Conservation (phyloP, 2,888 invertebrate species). For the Archaeoteleia sp. region DNA sequence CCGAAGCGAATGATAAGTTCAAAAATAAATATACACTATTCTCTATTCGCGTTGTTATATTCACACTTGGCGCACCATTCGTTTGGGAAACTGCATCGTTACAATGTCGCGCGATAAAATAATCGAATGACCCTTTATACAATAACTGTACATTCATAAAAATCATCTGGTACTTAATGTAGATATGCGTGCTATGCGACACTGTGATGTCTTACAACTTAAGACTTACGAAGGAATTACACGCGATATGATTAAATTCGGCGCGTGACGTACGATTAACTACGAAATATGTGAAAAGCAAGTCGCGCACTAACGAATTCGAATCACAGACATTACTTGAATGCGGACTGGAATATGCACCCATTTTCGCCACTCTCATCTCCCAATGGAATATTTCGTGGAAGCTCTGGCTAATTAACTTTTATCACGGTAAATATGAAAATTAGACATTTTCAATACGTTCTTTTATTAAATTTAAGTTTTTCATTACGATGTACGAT, state of each 20-base stretch:
- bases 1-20: conserved; percentile 15
- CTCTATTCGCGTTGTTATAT: conserved; percentile 6
- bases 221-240: conserved; percentile 39
- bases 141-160: conserved; percentile 21
- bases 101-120: conserved; percentile 18
- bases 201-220: conserved; percentile 10
- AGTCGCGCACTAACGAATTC: conserved; percentile 28
- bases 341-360: conserved; percentile 27
- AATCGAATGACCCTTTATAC: conserved; percentile 18
- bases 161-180: conserved; percentile 26
- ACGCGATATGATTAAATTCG: conserved; percentile 37
- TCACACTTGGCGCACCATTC: conserved; percentile 23
- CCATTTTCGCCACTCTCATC: neutral
- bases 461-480: neutral
- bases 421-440: conserved; percentile 9
- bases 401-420: conserved; percentile 31
- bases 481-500: too few species aligned
- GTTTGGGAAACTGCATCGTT: neutral
- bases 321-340: conserved; percentile 50
- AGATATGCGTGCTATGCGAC: conserved; percentile 37
- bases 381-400: conserved; percentile 20
- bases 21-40: conserved; percentile 36
- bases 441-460: conserved; percentile 3
- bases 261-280: conserved; percentile 14
- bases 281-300: conserved; percentile 24